Percentiles rank a stretch among this genome's conserved stretches.
These are phyloP conservation scores for Harpagoxenus sublaevis DNA, from an alignment of 2,888 invertebrate species.

Conservation along the genomic window DNA sequence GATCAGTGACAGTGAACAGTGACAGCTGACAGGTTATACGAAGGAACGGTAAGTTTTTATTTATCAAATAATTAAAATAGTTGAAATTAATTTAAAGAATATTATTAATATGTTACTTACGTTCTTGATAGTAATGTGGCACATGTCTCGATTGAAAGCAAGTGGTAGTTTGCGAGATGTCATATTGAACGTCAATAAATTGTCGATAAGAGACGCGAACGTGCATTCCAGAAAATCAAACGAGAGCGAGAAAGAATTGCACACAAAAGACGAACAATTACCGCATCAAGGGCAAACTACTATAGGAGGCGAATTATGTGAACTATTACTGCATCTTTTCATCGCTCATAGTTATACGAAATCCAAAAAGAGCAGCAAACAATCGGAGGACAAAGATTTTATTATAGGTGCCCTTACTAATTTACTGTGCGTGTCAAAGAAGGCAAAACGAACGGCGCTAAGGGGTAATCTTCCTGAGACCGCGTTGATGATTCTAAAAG, in stretches of 20 bases:
- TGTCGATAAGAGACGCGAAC: conserved; percentile 70
- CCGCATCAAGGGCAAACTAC: conserved; percentile 30
- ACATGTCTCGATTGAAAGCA: conserved; percentile 52
- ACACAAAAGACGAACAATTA: conserved; percentile 6
- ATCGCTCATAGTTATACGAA: conserved; percentile 85
- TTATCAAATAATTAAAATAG: no score
- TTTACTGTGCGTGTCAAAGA: conserved; percentile 86
- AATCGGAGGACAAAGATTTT: conserved; percentile 84
- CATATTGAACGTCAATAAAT: conserved; percentile 75
- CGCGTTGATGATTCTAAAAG: conserved; percentile 86
- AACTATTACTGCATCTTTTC: conserved; percentile 86
- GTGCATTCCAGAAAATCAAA: conserved; percentile 59
- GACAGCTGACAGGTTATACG: no score
- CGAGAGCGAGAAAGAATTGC: conserved; percentile 45
- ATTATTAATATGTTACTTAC: no score
- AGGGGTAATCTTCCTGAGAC: conserved; percentile 84
- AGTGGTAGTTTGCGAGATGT: conserved; percentile 67
- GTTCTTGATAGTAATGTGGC: conserved; percentile 74
- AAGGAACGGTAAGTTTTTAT: no score
- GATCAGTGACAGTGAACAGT: no score
- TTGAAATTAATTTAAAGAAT: no score
- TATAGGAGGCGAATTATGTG: conserved; percentile 86
- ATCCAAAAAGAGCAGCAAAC: conserved; percentile 80
- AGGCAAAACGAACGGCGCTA: conserved; percentile 86
- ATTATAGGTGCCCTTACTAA: conserved; percentile 86